Percentiles rank a stretch among this genome's conserved stretches.
Evolutionary conservation across 2,113 vertebrate genomes (phyloP).

Genomic region (Heterotilapia buettikoferi): DNA sequence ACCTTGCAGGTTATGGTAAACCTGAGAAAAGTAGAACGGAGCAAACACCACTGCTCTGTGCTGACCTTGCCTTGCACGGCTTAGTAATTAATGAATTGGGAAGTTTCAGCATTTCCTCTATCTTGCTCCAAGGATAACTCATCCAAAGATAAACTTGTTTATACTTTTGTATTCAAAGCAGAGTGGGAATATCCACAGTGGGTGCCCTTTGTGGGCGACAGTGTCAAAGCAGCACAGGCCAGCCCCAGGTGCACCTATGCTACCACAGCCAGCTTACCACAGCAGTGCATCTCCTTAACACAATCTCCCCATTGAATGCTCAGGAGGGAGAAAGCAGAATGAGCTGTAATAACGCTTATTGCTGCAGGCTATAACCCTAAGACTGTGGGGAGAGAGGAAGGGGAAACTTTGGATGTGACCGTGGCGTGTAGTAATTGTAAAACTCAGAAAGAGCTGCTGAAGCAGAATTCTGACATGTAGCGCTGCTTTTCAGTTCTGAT

Average conservation of each 20-base stretch:
- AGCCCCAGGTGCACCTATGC: not conserved
- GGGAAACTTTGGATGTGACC: conserved; percentile 69
- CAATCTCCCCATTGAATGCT: conserved; percentile 14
- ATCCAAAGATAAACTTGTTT: conserved; percentile 28
- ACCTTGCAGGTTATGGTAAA: conserved; percentile 50
- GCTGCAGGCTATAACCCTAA: conserved; percentile 60
- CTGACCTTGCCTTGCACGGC: conserved; percentile 4
- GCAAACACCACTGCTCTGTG: conserved; percentile 1
- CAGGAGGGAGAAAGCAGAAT: conserved; percentile 23
- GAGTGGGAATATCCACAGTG: not conserved
- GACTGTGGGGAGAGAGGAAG: conserved; percentile 41
- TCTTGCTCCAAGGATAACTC: conserved; percentile 42
- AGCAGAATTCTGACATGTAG: conserved; percentile 76
- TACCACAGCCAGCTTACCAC: not conserved
- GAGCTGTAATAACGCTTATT: conserved; percentile 34
- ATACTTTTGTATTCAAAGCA: not conserved
- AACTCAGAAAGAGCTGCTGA: conserved; percentile 76
- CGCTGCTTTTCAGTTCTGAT: conserved; percentile 74
- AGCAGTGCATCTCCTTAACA: conserved; percentile 28
- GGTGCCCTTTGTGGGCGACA: not conserved
- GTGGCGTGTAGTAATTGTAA: conserved; percentile 73
- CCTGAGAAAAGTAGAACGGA: conserved; percentile 44
- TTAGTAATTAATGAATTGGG: conserved; percentile 53
- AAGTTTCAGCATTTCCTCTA: conserved; percentile 40
- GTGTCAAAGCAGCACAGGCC: not conserved